Evolutionary conservation across 2,797 vertebrate genomes (phyloP), one percentile per base, ranked within the genome.

Genomic region (Pyrocephalus nanus): DNA sequence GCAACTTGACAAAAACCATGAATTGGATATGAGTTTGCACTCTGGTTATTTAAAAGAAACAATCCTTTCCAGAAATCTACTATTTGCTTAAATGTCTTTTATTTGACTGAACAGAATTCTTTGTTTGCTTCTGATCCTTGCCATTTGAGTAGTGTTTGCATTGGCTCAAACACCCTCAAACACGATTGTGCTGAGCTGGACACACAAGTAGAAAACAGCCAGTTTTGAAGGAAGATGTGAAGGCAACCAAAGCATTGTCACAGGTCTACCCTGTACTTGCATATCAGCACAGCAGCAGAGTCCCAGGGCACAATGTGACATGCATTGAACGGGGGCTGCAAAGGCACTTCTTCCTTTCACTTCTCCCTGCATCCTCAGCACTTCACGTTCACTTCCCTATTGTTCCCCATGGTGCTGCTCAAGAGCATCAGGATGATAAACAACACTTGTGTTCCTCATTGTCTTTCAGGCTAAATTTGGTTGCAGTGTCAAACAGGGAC

Each of bases 61-160:
- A 69, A 26, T 81, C 75, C 62, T 88, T 94, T 92, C 55, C 60
- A 92, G 60, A 88, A 92, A 86, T 57, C 70, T 91, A 79, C 29
- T 94, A 45, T 93, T 96, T 96, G 64, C 36, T 84, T 90, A 78
- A 93, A 84, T 43, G 18, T 83, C 62, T 93, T 95, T 55, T 88
- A 78, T 93, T 86, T 94, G 82, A 34, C 55, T 55, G 40, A 91
- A 70, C 66, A 88, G 87, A 92, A 91, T 93, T 96, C 61, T 85
- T 64, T 95, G 53, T 93, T 95, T 96, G 78, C 71, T 71, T 92
- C 57, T 79, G 57, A 79, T 87, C 67, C n/a, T 95, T 93, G 57
- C 55, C 29, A 21, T 66, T 92, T 78, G 40, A 65, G 73, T 81
- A 60, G 54, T 95, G 87, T 90, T 95, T 94, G 43, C 81, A 55